A percentile compares a stretch with the other conserved stretches of the same genome.
Conservation (phyloP, 2,113 vertebrate species). For the Connochaetes taurinus region DNA sequence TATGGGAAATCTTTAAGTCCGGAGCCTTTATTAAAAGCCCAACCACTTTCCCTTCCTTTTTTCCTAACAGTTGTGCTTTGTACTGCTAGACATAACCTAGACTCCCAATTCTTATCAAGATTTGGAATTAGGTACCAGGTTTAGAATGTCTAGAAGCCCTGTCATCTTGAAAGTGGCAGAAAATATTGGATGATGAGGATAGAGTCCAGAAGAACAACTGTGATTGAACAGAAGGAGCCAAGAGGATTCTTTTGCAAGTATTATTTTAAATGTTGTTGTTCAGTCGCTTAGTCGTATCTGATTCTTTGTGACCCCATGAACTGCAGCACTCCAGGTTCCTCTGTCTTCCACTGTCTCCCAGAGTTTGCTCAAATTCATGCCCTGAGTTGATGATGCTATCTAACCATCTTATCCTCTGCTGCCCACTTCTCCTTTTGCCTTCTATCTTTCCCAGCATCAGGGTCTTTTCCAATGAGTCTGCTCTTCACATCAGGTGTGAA, state of each 20-base stretch:
- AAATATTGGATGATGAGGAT: not conserved
- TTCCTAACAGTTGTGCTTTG: not conserved
- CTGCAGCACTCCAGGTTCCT: not conserved
- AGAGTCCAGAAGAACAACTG: not conserved
- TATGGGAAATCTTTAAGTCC: not conserved
- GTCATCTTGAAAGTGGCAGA: not conserved
- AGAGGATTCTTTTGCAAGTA: not conserved
- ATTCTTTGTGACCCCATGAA: not conserved
- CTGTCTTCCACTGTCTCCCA: not conserved
- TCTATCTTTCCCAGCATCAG: not conserved
- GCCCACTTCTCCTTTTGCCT: not conserved
- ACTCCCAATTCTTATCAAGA: not conserved
- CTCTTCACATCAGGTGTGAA: not conserved
- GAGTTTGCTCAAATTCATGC: not conserved
- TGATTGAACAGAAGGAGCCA: not conserved
- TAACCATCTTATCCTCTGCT: not conserved
- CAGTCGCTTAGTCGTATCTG: not conserved
- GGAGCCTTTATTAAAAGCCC: not conserved
- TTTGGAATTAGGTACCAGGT: not conserved
- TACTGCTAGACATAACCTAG: not conserved
- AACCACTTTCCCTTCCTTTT: not conserved
- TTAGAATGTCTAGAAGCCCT: not conserved
- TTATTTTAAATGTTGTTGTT: not conserved
- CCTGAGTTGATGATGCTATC: not conserved
- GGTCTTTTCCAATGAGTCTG: not conserved